These are phyloP conservation scores for Callimorpha dominula DNA, from an alignment of 2,888 invertebrate genomes.

Conservation along the genomic window DNA sequence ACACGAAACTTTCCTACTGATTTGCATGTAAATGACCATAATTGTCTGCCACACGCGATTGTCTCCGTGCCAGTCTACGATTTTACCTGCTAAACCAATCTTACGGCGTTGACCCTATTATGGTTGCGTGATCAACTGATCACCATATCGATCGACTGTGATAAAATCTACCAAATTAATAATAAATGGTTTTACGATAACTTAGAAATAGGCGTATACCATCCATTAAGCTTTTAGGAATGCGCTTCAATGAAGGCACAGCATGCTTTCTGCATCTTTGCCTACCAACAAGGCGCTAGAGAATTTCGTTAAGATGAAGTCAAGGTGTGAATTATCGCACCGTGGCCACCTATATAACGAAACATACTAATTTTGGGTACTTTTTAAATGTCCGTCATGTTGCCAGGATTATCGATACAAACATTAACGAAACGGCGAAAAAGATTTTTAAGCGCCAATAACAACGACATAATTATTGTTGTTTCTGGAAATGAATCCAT, in stretches of 20 bases:
- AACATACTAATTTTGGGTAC: conserved; percentile 22
- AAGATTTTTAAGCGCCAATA: conserved; percentile 16
- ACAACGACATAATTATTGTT: not conserved
- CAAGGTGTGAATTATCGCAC: conserved; percentile 38
- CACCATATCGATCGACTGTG: conserved; percentile 23
- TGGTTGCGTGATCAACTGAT: conserved; percentile 29
- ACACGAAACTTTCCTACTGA: conserved; percentile 48
- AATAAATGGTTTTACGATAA: conserved; percentile 15
- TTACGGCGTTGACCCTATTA: conserved; percentile 23
- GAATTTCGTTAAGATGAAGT: conserved; percentile 54
- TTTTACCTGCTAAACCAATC: conserved; percentile 43
- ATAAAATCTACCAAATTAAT: conserved; percentile 29
- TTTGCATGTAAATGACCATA: conserved; percentile 48
- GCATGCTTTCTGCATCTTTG: conserved; percentile 34
- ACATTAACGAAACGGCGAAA: conserved; percentile 4
- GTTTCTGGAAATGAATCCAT: conserved; percentile 6
- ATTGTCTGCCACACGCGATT: conserved; percentile 46
- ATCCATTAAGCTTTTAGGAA: too few relatives aligned
- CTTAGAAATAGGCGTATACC: not conserved
- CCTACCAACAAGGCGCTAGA: conserved; percentile 61
- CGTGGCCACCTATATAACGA: conserved; percentile 55
- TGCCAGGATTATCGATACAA: conserved; percentile 14
- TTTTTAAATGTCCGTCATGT: too few relatives aligned
- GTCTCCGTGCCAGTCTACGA: conserved; percentile 51
- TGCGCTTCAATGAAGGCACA: conserved; percentile 52